Evolutionary conservation across 2,113 vertebrate genomes (phyloP).

Genomic region (Stigmatopora nigra): DNA sequence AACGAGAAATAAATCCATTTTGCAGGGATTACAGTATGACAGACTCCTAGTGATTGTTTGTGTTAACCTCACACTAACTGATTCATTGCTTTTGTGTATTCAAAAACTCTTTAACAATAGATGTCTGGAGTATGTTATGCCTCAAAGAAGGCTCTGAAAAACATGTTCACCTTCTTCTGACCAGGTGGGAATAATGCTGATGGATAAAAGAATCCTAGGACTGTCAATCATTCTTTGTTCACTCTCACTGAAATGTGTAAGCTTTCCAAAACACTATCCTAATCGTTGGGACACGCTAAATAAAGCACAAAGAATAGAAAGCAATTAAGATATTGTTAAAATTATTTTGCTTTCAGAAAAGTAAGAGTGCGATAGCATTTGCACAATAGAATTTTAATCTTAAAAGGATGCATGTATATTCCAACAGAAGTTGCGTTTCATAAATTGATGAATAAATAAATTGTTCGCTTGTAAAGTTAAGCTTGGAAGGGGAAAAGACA

Average conservation of each 20-base stretch:
- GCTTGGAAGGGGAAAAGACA: not conserved
- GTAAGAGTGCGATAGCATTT: not conserved
- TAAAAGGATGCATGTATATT: no score
- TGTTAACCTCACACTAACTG: not conserved
- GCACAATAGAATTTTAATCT: not conserved
- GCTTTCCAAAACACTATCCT: slow-evolving; percentile 5
- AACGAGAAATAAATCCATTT: not conserved
- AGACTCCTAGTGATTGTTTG: not conserved
- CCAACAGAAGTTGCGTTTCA: no score
- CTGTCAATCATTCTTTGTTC: slow-evolving; percentile 28
- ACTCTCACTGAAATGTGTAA: slow-evolving; percentile 6
- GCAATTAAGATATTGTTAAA: not conserved
- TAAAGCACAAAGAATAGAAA: slow-evolving; percentile 3
- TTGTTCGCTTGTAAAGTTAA: no score
- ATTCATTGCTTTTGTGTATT: not conserved
- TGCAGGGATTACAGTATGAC: not conserved
- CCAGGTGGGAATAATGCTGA: slow-evolving; percentile 18
- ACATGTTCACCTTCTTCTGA: slow-evolving; percentile 3
- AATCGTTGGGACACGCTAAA: not conserved
- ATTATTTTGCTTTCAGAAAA: not conserved
- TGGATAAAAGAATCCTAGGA: slow-evolving; percentile 9
- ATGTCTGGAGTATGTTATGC: slow-evolving; percentile 7
- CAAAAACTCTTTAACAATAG: slow-evolving; percentile 7
- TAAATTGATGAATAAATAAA: no score
- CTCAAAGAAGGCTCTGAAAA: not conserved